Base-by-base conservation (phyloP, 2,113 vertebrate species). In the Mobula birostris region DNA sequence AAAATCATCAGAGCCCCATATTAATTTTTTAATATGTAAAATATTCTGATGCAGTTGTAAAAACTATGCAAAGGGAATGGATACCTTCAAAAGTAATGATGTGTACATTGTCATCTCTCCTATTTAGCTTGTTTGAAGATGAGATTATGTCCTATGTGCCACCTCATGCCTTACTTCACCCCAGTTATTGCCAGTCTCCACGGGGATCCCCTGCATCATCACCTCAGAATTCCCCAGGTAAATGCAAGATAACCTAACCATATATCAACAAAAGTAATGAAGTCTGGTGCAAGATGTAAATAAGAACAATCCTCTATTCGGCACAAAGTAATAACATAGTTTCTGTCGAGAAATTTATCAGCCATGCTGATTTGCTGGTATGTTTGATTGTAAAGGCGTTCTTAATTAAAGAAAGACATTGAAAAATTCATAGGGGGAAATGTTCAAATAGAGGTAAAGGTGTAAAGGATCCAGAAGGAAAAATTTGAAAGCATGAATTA, bases 61-160 rank as follows among this genome's bases (percentile, higher is more conserved):
- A 92, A 74, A 93, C 27, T 14, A 56, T 93, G 36, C 27, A 40
- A 74, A 56, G 36, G 70, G 56, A 76, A 32, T 40, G 24, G 7
- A 74, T 24, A 48, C 56, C 70, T 74, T 74, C 29, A 56, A 82
- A 93, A 93, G 56, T 93, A 93, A 93, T 48, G 7, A 76, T 93
- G 27, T 93, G 6, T 93, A 12, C 36, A 74, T 93, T 72, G 91
- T 36, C 66, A 63, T 93, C 70, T 93, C 36, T 93, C 91, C 24
- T 93, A 36, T 7, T 11, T 96, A 99, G 99, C 95, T 96, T 99
- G 95, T 99, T 99, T 96, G 99, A 99, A 96, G 99, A 99, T 96
- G 99, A 99, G 95, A 99, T 99, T 96, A 99, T 99, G 99, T 99
- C 99, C 0, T 99, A 99, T 2, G 98, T 99, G 95, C 99, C 98